Evolutionary conservation across 2,113 vertebrate species (phyloP).

Genomic region (Pygoscelis adeliae): DNA sequence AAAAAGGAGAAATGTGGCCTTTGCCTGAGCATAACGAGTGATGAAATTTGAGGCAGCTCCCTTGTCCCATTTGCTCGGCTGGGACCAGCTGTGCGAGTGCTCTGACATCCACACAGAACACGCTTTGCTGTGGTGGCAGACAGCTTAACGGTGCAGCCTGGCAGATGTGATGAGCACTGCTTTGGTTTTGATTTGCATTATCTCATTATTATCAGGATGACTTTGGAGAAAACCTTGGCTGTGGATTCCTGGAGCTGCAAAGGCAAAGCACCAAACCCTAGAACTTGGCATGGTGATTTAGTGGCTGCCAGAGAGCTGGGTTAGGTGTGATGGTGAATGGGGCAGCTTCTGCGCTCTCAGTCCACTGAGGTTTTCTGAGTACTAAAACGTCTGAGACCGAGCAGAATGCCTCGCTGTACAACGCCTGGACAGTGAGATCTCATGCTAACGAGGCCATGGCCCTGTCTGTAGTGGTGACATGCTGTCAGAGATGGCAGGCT

Average conservation of each 20-base stretch:
- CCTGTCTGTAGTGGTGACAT: background rate
- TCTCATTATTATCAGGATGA: background rate
- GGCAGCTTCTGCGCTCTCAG: background rate
- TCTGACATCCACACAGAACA: background rate
- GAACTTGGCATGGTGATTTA: background rate
- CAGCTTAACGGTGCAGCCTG: rapidly evolving
- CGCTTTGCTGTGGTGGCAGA: background rate
- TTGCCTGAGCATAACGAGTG: background rate
- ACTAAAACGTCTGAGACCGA: background rate
- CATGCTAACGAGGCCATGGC: rapidly evolving
- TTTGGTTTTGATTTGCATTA: background rate
- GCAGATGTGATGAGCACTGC: background rate
- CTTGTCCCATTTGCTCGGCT: background rate
- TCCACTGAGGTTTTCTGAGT: background rate
- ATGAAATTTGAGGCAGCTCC: background rate
- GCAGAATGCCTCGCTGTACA: background rate
- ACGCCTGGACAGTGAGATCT: background rate
- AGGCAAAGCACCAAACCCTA: background rate
- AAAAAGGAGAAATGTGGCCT: background rate
- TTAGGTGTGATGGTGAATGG: background rate
- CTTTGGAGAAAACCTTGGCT: background rate
- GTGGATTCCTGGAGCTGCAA: background rate
- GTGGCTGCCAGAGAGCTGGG: background rate
- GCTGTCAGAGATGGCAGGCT: background rate
- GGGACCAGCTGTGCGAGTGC: background rate